Evolutionary conservation across 2,797 vertebrate species (phyloP).

Genomic region (Melopsittacus undulatus): DNA sequence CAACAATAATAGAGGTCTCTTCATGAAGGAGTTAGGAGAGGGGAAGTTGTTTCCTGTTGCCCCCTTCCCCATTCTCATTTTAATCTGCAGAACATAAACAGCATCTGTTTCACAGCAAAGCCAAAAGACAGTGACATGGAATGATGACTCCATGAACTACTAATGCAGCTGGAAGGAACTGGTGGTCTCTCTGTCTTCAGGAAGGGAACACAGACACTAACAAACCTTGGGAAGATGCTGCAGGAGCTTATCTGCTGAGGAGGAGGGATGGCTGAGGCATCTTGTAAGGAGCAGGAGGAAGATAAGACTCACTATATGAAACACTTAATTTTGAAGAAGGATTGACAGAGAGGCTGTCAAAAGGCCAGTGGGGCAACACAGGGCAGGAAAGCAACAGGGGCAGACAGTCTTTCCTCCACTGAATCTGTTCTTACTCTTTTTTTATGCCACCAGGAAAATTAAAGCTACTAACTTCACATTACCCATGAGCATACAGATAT

Average conservation of each 20-base stretch:
- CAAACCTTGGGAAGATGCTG: not conserved
- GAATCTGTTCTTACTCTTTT: not conserved
- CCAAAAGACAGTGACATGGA: not conserved
- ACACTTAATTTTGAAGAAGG: not conserved
- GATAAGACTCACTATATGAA: not conserved
- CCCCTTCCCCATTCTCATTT: not conserved
- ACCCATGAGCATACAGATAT: not conserved
- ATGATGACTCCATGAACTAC: not conserved
- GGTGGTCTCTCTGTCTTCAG: not conserved
- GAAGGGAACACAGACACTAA: not conserved
- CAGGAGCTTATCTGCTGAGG: not conserved
- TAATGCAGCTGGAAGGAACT: not conserved
- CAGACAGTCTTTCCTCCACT: not conserved
- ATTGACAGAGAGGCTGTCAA: not conserved
- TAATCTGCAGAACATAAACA: not conserved
- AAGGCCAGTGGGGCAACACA: not conserved
- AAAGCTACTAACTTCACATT: slow-evolving; percentile 37
- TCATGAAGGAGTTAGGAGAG: not conserved
- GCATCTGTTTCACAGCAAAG: not conserved
- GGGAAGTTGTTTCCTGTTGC: not conserved
- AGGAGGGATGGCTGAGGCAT: not conserved
- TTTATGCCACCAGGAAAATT: slow-evolving; percentile 9
- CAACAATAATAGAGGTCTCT: not conserved
- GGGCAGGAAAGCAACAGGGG: not conserved
- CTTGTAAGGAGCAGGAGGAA: not conserved